Conservation (phyloP, 2,113 vertebrate species). For the Equus quagga region DNA sequence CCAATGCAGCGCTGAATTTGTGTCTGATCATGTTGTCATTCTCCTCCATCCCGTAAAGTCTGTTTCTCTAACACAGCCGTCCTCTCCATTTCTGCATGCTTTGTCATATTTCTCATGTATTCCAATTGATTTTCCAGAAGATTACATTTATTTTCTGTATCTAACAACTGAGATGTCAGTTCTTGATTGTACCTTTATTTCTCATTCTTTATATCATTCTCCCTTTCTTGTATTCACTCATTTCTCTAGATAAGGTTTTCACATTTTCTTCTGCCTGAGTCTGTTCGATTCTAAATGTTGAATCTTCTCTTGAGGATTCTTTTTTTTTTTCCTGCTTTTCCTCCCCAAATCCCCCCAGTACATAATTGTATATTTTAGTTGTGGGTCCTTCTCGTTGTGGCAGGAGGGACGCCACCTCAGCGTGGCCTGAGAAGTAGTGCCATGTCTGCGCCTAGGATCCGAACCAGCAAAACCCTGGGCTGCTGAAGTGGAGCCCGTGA, state of each 20-base stretch:
- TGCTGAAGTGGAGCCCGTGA: too few species aligned
- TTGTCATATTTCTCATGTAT: slow-evolving; percentile 90
- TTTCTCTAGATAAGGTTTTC: slow-evolving; percentile 82
- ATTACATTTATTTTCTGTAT: slow-evolving; percentile 89
- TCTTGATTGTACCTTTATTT: slow-evolving; percentile 82
- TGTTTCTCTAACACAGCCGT: slow-evolving; percentile 88
- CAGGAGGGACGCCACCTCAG: too few species aligned
- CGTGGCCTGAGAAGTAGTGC: too few species aligned
- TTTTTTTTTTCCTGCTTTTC: background rate
- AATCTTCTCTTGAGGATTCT: slow-evolving; percentile 86
- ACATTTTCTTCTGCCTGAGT: slow-evolving; percentile 84
- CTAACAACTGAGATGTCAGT: slow-evolving; percentile 88
- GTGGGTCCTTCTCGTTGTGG: too few species aligned
- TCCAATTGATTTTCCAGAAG: slow-evolving; percentile 91
- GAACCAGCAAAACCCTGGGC: too few species aligned
- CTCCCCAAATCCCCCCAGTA: too few species aligned
- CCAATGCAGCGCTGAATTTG: slow-evolving; percentile 86
- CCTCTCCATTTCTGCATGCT: slow-evolving; percentile 87
- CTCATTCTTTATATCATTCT: slow-evolving; percentile 70
- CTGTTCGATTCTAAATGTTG: slow-evolving; percentile 88
- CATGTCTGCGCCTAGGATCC: too few species aligned
- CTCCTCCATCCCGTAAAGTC: slow-evolving; percentile 86
- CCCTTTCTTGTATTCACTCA: slow-evolving; percentile 77
- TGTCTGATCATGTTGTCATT: slow-evolving; percentile 78
- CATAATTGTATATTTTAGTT: too few species aligned